Evolutionary conservation across 2,113 vertebrate genomes (phyloP).

Genomic region (Paralichthys olivaceus): DNA sequence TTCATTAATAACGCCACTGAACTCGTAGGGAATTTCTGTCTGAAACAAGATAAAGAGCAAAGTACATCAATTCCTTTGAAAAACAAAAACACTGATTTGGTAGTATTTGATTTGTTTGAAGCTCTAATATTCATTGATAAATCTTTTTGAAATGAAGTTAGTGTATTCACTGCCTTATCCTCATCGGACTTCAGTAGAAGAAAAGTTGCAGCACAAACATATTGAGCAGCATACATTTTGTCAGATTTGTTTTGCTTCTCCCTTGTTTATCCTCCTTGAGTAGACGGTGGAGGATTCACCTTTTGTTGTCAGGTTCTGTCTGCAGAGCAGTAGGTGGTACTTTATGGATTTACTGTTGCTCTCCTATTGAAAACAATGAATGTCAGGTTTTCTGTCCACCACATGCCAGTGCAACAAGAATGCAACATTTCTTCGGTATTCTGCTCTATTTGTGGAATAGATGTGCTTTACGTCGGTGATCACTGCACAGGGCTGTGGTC

Average conservation of each 20-base stretch:
- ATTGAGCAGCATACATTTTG: constrained; percentile 43
- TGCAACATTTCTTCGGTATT: constrained; percentile 10
- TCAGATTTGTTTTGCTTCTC: constrained; percentile 18
- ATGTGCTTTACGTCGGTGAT: neutral
- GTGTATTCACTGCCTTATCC: constrained; percentile 5
- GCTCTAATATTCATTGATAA: neutral
- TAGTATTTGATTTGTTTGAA: neutral
- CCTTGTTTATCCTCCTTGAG: constrained; percentile 46
- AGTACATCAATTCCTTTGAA: neutral
- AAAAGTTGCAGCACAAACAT: constrained; percentile 31
- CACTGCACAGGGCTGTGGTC: neutral
- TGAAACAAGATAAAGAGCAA: neutral
- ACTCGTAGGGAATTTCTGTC: neutral
- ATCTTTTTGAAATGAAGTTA: neutral
- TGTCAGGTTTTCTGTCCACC: constrained; percentile 44
- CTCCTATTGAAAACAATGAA: constrained; percentile 53
- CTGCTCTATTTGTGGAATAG: neutral
- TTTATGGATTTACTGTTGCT: constrained; percentile 60
- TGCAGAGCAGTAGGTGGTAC: constrained; percentile 54
- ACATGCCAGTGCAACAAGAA: constrained; percentile 38
- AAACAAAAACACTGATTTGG: neutral
- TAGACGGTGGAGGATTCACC: constrained; percentile 47
- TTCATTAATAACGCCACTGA: neutral
- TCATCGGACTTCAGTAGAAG: constrained; percentile 4
- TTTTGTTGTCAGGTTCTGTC: constrained; percentile 51